Base-by-base conservation (phyloP, 2,888 invertebrate species). In the Deroplatys truncata region DNA sequence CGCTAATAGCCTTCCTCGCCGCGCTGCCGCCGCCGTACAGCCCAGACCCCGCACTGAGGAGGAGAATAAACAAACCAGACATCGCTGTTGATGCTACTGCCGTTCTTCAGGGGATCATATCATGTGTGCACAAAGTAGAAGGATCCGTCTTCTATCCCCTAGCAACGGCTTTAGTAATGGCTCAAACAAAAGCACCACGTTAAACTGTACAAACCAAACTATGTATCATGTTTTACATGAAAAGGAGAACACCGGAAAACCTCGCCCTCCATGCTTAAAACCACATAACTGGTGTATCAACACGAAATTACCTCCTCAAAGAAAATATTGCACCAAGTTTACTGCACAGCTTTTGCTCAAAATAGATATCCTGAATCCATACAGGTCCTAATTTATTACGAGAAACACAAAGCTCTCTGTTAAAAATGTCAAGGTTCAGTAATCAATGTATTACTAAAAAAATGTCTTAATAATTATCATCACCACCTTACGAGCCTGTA, bases 1-100 rank as follows among this genome's bases (percentile, higher is more conserved):
- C 90, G 89, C 90, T 91, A 91, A 91, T 91, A 90, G 90, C 90
- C 89, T 89, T 87, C 90, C 56, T 84, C 84, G 35, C 84, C 84
- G 88, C 88, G 56, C 31, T 43, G 88, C 88, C n/a, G 13, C 84
- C 35, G 31, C 43, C n/a, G 88, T 31, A 16, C 31, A 28, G 10
- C 82, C n/a, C 28, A 10, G 88, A n/a, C n/a, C n/a, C 85, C 29
- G 83, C 20, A 25, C 15, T 1, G 85, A 49, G 85, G 8, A 82
- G 31, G 82, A 86, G 86, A 86, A 86, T 86, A 56, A 86, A 86
- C 86, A 82, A 86, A 82, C 82, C 86, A 56, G 28, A 28, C 86
- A 86, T 56, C 85, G 43, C 85, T 85, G 56, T 72, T 72, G 56
- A 20, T 72, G 56, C 56, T 72, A 72, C 56, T 72, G 56, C 56